Evolutionary conservation across 2,113 vertebrate genomes (phyloP).

Genomic region (Rhea pennata): DNA sequence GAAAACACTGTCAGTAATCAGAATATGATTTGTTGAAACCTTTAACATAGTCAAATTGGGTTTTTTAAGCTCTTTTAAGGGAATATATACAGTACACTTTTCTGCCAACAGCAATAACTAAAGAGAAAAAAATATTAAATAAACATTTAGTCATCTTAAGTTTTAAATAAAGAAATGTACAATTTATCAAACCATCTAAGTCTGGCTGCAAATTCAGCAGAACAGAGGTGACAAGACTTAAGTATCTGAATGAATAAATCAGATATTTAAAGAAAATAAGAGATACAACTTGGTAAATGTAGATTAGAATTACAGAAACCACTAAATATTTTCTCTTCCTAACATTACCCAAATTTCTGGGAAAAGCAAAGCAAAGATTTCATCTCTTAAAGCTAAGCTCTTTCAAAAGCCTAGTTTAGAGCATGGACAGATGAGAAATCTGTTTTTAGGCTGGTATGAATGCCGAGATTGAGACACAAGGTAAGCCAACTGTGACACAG

Average conservation of each 20-base stretch:
- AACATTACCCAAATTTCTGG: background rate
- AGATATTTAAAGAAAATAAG: background rate
- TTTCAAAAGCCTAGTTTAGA: background rate
- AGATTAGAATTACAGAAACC: background rate
- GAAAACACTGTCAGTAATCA: slow-evolving; percentile 44
- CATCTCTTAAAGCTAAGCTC: background rate
- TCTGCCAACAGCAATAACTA: background rate
- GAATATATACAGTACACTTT: background rate
- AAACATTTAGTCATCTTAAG: background rate
- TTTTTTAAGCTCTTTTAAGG: background rate
- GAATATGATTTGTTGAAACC: slow-evolving; percentile 40
- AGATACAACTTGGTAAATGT: background rate
- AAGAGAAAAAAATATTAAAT: background rate
- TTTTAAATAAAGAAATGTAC: background rate
- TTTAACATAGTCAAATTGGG: background rate
- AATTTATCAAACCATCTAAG: background rate
- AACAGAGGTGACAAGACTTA: slow-evolving; percentile 6
- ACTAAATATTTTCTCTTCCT: background rate
- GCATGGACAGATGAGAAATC: background rate
- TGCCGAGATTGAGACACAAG: background rate
- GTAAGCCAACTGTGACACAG: background rate
- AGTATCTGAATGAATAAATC: background rate
- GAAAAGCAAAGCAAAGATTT: background rate
- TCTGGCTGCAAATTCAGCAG: slow-evolving; percentile 2
- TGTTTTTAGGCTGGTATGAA: background rate